Percentiles rank a stretch among this genome's conserved stretches.
These are phyloP conservation scores for Picathartes gymnocephalus DNA, from an alignment of 2,113 vertebrate genomes.

Conservation along the genomic window DNA sequence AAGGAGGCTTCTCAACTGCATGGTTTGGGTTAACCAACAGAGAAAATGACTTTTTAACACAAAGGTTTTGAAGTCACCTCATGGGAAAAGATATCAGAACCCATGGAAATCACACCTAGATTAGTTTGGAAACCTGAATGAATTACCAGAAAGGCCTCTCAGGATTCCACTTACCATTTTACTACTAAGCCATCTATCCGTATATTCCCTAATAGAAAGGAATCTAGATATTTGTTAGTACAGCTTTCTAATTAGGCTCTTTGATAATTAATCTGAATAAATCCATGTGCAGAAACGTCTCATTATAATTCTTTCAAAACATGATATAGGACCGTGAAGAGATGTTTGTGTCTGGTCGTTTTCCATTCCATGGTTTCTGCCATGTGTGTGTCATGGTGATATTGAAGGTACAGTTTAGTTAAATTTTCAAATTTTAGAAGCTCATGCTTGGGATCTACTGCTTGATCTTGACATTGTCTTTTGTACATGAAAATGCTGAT, in stretches of 20 bases:
- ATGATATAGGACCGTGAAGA: not conserved
- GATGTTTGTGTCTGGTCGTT: not conserved
- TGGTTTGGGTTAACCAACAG: not conserved
- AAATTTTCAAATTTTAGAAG: not conserved
- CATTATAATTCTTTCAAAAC: not conserved
- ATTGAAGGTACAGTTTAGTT: not conserved
- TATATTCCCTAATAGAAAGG: not conserved
- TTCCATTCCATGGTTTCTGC: not conserved
- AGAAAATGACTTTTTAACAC: not conserved
- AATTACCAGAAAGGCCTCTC: not conserved
- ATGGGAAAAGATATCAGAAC: not conserved
- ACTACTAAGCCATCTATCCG: not conserved
- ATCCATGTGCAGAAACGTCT: not conserved
- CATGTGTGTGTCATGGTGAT: not conserved
- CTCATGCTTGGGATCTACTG: not conserved
- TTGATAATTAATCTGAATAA: slow-evolving; percentile 10
- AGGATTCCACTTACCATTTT: not conserved
- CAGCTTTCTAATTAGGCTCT: not conserved
- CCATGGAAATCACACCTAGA: not conserved
- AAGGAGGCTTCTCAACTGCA: not conserved
- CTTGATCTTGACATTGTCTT: not conserved
- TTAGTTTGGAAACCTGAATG: not conserved
- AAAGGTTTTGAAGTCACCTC: not conserved
- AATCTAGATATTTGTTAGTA: not conserved
- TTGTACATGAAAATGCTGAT: not conserved